These are phyloP conservation scores for Oreochromis niloticus DNA, from an alignment of 2,113 vertebrate species.

Conservation along the genomic window DNA sequence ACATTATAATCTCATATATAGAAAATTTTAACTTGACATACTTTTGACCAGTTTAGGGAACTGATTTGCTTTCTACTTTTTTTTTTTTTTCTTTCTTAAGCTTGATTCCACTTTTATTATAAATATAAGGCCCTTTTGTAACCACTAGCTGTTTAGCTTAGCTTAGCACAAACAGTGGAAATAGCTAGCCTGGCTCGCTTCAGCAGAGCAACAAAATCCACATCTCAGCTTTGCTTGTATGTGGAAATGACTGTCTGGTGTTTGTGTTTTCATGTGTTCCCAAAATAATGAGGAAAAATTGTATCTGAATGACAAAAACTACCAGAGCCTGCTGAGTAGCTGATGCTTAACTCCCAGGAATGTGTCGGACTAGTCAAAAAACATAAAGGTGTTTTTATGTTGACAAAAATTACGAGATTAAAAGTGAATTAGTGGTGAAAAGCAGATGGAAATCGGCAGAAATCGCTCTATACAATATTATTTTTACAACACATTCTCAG, in stretches of 20 bases:
- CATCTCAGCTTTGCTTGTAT: not conserved
- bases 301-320: not conserved
- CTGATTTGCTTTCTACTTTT: not conserved
- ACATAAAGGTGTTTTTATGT: not conserved
- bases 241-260: not conserved
- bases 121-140: rapidly evolving
- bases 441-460: not conserved
- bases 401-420: not conserved
- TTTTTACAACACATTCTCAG: not conserved
- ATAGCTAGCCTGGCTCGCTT: not conserved
- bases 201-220: not conserved
- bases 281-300: not conserved
- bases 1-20: not conserved
- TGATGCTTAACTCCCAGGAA: not conserved
- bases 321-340: not conserved
- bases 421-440: not conserved
- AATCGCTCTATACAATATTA: not conserved
- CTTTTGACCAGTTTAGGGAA: not conserved
- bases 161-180: not conserved
- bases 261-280: not conserved
- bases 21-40: not conserved
- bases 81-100: not conserved
- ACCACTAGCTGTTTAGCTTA: not conserved
- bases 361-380: not conserved
- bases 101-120: not conserved